phyloP scores from a whole-genome alignment of 1,140 invertebrate species.

The Drosophila mojavensis region DNA sequence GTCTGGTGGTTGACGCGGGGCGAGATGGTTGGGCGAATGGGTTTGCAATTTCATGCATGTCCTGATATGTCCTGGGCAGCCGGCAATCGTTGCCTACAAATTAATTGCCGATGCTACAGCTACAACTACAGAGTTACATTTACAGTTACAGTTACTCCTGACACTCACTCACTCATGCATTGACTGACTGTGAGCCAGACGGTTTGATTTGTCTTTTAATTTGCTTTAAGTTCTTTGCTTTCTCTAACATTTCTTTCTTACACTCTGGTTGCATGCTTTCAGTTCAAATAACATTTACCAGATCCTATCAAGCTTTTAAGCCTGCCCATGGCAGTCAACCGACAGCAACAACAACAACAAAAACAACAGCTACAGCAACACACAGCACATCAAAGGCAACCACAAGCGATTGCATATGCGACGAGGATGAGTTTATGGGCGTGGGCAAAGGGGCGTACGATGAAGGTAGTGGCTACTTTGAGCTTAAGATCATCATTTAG shows the following conservation, averaged over 20 bases:
- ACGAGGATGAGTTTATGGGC: slow-evolving; percentile 63
- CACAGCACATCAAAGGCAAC: slow-evolving; percentile 30
- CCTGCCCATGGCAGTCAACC: slow-evolving; percentile 43
- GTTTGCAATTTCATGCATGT: slow-evolving; percentile 75
- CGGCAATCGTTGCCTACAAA: slow-evolving; percentile 57
- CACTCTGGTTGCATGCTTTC: slow-evolving; percentile 61
- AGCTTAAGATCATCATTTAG: slow-evolving; percentile 36
- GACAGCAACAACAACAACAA: slow-evolving; percentile 31
- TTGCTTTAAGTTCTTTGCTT: slow-evolving; percentile 48
- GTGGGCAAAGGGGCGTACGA: slow-evolving; percentile 55
- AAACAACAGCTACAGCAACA: slow-evolving; percentile 16
- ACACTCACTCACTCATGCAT: slow-evolving; percentile 33
- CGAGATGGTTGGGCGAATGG: slow-evolving; percentile 26
- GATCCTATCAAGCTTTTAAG: slow-evolving; percentile 54
- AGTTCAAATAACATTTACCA: slow-evolving; percentile 75
- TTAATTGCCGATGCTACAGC: slow-evolving; percentile 57
- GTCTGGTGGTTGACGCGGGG: slow-evolving; percentile 13
- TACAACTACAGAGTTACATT: slow-evolving; percentile 18
- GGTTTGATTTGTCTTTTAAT: slow-evolving; percentile 51
- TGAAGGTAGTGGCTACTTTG: slow-evolving; percentile 69
- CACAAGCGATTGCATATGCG: slow-evolving; percentile 66
- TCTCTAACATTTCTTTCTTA: slow-evolving; percentile 36
- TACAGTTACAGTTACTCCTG: slow-evolving; percentile 51
- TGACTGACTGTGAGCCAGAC: slow-evolving; percentile 1
- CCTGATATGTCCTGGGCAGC: slow-evolving; percentile 32